These are phyloP conservation scores for Acanthis flammea DNA, from an alignment of 2,797 vertebrate genomes.

Conservation along the genomic window DNA sequence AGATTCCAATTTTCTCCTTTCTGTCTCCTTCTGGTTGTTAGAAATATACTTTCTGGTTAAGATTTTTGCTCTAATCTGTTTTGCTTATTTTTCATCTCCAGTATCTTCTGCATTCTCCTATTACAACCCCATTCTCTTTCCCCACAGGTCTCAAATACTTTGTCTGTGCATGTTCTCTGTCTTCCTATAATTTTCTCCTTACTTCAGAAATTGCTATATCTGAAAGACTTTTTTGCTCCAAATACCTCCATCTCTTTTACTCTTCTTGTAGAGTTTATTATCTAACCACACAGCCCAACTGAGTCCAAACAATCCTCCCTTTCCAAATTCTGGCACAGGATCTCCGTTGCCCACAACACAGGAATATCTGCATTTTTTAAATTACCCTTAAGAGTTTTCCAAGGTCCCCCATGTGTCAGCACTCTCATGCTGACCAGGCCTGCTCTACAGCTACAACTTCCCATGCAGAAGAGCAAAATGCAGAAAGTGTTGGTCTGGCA, in stretches of 20 bases:
- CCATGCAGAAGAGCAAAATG: not conserved
- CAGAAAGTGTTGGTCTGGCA: not conserved
- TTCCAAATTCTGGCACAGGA: not conserved
- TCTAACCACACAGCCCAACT: not conserved
- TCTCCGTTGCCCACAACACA: not conserved
- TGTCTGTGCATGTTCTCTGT: not conserved
- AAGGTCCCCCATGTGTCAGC: not conserved
- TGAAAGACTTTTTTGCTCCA: not conserved
- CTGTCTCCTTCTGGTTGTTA: not conserved
- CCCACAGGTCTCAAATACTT: not conserved
- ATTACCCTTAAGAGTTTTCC: not conserved
- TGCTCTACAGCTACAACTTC: not conserved
- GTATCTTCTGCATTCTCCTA: not conserved
- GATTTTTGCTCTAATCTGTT: not conserved
- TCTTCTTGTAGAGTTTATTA: not conserved
- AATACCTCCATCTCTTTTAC: not conserved
- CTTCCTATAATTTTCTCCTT: not conserved
- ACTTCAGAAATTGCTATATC: not conserved
- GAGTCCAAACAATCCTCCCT: not conserved
- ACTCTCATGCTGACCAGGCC: not conserved
- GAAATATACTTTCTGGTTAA: not conserved
- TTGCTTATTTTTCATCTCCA: not conserved
- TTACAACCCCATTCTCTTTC: not conserved
- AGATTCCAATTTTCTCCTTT: not conserved
- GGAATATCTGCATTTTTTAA: not conserved